These are phyloP conservation scores for Tetramorium parvispinum DNA, from an alignment of 1,140 invertebrate genomes.

Conservation along the genomic window DNA sequence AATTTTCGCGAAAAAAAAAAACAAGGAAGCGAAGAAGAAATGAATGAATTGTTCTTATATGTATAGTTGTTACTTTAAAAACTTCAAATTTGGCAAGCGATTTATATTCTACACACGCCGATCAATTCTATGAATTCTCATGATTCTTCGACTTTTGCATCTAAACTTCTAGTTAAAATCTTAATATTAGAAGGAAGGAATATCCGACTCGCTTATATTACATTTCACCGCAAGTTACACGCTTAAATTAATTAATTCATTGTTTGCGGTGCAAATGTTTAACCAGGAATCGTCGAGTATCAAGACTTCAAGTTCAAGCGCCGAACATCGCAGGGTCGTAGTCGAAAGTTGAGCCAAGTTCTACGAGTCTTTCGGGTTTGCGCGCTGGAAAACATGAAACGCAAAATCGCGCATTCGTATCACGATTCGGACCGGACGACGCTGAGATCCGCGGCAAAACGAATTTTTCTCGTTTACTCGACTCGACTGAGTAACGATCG, in stretches of 20 bases:
- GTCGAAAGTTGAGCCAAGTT: too few relatives aligned
- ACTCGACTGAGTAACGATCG: conserved; percentile 46
- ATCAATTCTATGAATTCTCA: background rate
- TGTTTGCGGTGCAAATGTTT: background rate
- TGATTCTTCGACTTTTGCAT: background rate
- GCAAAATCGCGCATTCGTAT: background rate
- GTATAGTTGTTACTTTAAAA: background rate
- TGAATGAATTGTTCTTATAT: background rate
- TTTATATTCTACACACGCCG: background rate
- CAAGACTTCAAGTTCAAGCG: background rate
- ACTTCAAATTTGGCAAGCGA: background rate
- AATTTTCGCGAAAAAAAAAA: background rate
- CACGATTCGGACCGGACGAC: background rate
- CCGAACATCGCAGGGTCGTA: background rate
- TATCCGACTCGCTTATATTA: background rate
- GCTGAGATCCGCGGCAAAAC: background rate
- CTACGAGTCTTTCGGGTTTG: background rate
- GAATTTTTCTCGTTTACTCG: conserved; percentile 22
- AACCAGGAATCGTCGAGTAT: background rate
- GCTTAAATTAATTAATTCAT: background rate
- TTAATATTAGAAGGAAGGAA: background rate
- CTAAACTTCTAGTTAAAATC: background rate
- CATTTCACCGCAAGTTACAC: background rate
- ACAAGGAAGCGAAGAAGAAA: background rate
- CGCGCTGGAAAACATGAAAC: too few relatives aligned